phyloP scores from a whole-genome alignment of 1,140 invertebrate species.

The Cyclargus thomasi region DNA sequence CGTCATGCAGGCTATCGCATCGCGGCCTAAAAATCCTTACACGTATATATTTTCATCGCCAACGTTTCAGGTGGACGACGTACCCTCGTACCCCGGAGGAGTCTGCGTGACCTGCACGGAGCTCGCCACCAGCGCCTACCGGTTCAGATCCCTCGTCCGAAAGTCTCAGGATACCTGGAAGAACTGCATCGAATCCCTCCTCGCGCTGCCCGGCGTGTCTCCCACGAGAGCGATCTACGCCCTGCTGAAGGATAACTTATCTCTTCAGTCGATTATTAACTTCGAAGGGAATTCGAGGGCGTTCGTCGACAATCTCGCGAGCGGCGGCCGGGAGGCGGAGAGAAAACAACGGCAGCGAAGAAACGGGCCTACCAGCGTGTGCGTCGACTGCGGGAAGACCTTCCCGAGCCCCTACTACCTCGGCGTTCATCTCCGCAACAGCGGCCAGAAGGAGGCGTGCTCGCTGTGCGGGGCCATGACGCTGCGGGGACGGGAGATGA shows the following conservation, averaged over 20 bases:
- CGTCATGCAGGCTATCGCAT: too few species aligned
- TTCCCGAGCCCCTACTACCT: conserved; percentile 60
- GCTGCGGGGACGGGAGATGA: conserved; percentile 45
- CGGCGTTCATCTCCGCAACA: conserved; percentile 59
- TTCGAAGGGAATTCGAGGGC: conserved; percentile 42
- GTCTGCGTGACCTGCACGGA: conserved; percentile 46
- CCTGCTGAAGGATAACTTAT: conserved; percentile 45
- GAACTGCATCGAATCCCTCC: conserved; percentile 38
- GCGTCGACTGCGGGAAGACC: conserved; percentile 57
- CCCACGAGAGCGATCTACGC: conserved; percentile 44
- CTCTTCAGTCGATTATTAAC: conserved; percentile 39
- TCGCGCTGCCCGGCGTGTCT: conserved; percentile 23
- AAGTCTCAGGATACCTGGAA: conserved; percentile 46
- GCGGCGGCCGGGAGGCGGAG: conserved; percentile 33
- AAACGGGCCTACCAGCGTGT: conserved; percentile 42
- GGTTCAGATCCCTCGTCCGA: conserved; percentile 44
- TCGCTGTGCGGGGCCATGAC: conserved; percentile 42
- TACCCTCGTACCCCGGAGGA: conserved; percentile 39
- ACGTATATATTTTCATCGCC: conserved; percentile 11
- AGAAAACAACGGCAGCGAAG: conserved; percentile 40
- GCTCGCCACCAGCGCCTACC: conserved; percentile 41
- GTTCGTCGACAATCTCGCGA: conserved; percentile 36
- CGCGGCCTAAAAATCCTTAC: too few species aligned
- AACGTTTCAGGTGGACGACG: conserved; percentile 48
- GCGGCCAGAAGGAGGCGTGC: conserved; percentile 57